phyloP scores from a whole-genome alignment of 2,113 vertebrate species.

The Chrysochloris asiatica region DNA sequence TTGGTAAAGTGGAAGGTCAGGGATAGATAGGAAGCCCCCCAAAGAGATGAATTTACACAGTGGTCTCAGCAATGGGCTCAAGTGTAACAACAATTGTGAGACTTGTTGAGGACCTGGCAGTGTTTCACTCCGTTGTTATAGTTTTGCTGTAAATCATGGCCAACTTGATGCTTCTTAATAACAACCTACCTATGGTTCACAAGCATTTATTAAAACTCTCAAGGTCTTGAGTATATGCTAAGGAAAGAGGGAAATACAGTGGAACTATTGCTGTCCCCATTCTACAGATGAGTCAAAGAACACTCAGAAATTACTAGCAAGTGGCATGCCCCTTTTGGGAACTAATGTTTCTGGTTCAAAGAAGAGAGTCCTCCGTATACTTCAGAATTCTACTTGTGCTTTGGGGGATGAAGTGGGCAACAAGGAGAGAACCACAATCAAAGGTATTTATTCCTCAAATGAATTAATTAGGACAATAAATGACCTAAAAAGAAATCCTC shows the following conservation, averaged over 20 bases:
- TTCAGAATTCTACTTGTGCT: background rate
- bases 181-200: background rate
- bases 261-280: background rate
- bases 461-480: background rate
- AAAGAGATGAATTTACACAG: no score
- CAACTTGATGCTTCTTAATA: no score
- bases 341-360: background rate
- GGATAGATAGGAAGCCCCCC: no score
- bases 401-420: background rate
- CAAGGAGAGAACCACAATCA: background rate
- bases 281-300: background rate
- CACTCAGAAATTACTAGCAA: background rate
- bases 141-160: no score
- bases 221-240: background rate
- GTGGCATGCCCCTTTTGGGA: background rate
- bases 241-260: background rate
- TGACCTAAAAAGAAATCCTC: background rate
- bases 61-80: no score
- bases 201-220: background rate
- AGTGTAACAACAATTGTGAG: no score
- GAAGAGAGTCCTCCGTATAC: background rate
- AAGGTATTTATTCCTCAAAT: background rate
- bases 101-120: no score
- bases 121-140: no score
- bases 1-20: no score